phyloP scores from a whole-genome alignment of 2,113 vertebrate genomes.

The Phyllostomus hastatus region DNA sequence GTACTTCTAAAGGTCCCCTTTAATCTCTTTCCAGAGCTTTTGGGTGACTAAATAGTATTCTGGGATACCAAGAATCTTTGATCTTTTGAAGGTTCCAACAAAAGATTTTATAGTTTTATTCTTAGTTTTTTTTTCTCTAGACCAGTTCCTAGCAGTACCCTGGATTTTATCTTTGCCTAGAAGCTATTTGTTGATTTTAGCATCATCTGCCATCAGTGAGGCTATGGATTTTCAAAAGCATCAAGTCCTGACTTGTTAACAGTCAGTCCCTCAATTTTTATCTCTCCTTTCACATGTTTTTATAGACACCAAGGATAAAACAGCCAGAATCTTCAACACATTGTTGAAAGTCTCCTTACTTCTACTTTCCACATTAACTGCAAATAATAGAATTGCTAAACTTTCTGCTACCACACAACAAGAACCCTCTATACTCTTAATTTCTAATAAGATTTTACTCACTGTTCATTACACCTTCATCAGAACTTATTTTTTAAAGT shows the following conservation, averaged over 20 bases:
- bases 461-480: neutral
- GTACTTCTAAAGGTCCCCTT: neutral
- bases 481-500: neutral
- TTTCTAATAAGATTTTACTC: neutral
- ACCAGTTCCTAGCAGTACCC: neutral
- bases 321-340: neutral
- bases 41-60: neutral
- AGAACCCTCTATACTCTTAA: neutral
- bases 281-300: neutral
- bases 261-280: neutral
- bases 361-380: neutral
- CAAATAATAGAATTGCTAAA: neutral
- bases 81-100: neutral
- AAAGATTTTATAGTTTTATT: neutral
- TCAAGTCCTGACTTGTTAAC: neutral
- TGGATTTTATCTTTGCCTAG: neutral
- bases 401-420: neutral
- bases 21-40: neutral
- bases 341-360: neutral
- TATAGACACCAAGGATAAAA: neutral
- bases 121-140: neutral
- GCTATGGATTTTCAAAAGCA: neutral
- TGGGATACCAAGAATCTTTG: neutral
- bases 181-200: neutral
- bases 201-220: neutral